Evolutionary conservation across 1,140 invertebrate genomes (phyloP), one percentile per base, ranked within the genome.

Genomic region (Lasioglossum albipes): DNA sequence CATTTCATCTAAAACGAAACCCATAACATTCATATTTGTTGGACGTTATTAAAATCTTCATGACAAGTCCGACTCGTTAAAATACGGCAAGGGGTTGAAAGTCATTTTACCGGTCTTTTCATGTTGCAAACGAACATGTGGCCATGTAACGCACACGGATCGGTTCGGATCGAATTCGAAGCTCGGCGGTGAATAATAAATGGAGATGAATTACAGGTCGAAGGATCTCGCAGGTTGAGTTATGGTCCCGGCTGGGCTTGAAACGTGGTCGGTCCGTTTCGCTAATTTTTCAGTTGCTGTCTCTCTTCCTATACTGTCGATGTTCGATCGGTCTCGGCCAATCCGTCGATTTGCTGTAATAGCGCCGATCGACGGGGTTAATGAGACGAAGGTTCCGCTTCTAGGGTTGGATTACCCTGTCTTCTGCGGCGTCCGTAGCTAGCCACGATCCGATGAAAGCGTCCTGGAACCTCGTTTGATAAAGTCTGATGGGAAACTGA

Each of bases 161-260:
- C 27, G 27, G 27, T 27, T 27, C 27, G 81, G 69, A 59, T 12
- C 75, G 76, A 85, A 86, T 86, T 83, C 87, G 86, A 83, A 87
- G 87, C 79, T 70, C 13, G 62, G 59, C 66, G 67, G 27, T 86
- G 86, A 80, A 85, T 90, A 88, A 88, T 86, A 88, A 90, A 90
- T 87, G 76, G 80, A 73, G 86, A 89, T 88, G 83, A 88, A 88
- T 89, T 86, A 89, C 88, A 80, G 81, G 72, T 61, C 62, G 57
- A 74, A 49, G 59, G 62, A 16, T 49, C 66, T 13, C 13, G 41
- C 42, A 0, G 31, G 6, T 49, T 36, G 70, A 67, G 52, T 45
- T 27, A 49, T 72, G 2, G 57, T 62, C 13, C 16, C 1, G 12
- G 42, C 45, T 36, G 36, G 45, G 52, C 66, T 73, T 66, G 20